phyloP scores from a whole-genome alignment of 2,888 invertebrate species.

The Actias luna region DNA sequence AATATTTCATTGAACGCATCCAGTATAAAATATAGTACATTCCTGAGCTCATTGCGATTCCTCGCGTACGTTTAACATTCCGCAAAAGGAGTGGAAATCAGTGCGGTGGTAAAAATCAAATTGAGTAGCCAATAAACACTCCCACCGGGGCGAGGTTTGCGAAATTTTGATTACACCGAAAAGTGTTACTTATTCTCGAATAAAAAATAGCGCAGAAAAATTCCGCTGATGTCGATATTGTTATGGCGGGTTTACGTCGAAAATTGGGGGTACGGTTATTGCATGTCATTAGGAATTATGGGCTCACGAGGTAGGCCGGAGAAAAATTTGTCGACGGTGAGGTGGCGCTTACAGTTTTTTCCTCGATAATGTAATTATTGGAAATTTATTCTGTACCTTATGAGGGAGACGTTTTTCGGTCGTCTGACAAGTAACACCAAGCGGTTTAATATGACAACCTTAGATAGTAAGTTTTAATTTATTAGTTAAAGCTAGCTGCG shows the following conservation, averaged over 20 bases:
- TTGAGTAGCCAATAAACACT: constrained; percentile 79
- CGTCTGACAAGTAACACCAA: neutral
- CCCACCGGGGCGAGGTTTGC: constrained; percentile 44
- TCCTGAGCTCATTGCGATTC: constrained; percentile 47
- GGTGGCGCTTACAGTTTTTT: constrained; percentile 60
- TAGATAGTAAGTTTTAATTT: neutral
- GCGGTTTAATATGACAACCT: neutral
- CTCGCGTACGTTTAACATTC: constrained; percentile 57
- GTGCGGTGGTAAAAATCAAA: constrained; percentile 77
- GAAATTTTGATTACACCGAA: constrained; percentile 78
- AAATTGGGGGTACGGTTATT: constrained; percentile 82
- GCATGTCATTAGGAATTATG: constrained; percentile 83
- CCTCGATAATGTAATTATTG: constrained; percentile 79
- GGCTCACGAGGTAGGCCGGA: constrained; percentile 70
- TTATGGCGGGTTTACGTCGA: constrained; percentile 81
- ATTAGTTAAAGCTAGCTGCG: no score
- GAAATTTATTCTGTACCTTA: constrained; percentile 72
- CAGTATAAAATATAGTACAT: neutral
- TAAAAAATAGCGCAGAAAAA: constrained; percentile 64
- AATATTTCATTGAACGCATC: neutral
- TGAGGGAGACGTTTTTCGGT: constrained; percentile 34
- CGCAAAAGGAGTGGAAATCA: constrained; percentile 63
- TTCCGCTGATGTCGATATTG: constrained; percentile 82
- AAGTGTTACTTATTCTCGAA: constrained; percentile 80
- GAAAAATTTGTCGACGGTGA: constrained; percentile 67